phyloP scores from a whole-genome alignment of 2,113 vertebrate species.

The Hypocryptadius cinnamomeus region DNA sequence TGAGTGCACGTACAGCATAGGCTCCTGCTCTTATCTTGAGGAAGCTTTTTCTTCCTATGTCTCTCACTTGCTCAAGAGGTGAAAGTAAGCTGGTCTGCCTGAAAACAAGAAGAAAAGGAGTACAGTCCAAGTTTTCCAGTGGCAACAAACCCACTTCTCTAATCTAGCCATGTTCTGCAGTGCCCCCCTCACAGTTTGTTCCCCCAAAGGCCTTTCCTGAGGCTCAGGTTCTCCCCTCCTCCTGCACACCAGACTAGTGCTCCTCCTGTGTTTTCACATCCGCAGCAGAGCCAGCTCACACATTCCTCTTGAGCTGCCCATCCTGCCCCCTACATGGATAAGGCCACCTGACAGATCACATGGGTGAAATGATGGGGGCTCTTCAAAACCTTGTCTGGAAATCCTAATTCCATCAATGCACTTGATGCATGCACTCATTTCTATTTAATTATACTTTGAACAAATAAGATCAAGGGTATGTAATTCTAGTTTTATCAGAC shows the following conservation, averaged over 20 bases:
- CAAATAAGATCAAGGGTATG: neutral
- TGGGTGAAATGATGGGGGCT: neutral
- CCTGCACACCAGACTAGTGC: neutral
- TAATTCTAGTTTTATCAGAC: neutral
- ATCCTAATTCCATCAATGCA: neutral
- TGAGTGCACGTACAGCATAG: rapidly evolving
- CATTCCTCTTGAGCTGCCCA: rapidly evolving
- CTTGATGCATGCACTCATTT: neutral
- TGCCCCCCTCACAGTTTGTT: rapidly evolving
- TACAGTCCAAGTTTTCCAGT: neutral
- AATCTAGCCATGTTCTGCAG: neutral
- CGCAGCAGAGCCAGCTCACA: neutral
- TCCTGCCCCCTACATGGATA: neutral
- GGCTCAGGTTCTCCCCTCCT: neutral
- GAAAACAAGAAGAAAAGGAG: neutral
- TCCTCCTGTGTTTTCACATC: neutral
- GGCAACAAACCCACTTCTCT: neutral
- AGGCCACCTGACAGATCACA: neutral
- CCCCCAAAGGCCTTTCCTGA: neutral
- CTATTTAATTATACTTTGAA: neutral
- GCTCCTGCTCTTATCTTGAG: neutral
- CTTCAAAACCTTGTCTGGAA: neutral
- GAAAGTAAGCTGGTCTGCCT: neutral
- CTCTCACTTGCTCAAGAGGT: neutral
- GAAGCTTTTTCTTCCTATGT: slow-evolving; percentile 13